Conservation (phyloP, 2,888 invertebrate species). For the Falcaria lacertinaria region DNA sequence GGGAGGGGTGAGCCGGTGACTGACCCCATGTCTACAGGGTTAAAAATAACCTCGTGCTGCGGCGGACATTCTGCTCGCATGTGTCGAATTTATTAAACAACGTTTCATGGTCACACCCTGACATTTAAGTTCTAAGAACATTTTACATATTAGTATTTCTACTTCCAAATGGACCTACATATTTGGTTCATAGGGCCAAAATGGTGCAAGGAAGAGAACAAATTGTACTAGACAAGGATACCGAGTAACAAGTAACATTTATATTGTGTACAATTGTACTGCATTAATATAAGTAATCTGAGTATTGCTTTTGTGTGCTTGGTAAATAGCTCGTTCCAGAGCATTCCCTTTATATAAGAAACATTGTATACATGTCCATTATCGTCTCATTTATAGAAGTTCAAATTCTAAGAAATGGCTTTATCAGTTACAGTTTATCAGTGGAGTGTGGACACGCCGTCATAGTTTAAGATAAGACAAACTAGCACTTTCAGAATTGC, state of each 20-base stretch:
- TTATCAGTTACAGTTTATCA: conserved; percentile 56
- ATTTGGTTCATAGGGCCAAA: too few species aligned
- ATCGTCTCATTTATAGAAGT: conserved; percentile 37
- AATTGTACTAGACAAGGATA: too few species aligned
- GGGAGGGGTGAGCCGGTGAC: conserved; percentile 72
- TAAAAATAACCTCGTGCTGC: conserved; percentile 74
- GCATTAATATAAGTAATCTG: too few species aligned
- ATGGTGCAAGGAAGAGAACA: too few species aligned
- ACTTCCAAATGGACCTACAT: too few species aligned
- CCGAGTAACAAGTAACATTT: too few species aligned
- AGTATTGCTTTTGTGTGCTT: conserved; percentile 11
- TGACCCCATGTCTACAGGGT: conserved; percentile 75
- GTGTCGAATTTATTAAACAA: conserved; percentile 77
- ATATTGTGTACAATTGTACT: too few species aligned
- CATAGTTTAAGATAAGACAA: background rate
- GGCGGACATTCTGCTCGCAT: conserved; percentile 76
- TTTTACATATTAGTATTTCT: too few species aligned
- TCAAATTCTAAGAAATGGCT: conserved; percentile 39
- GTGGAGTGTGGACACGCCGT: background rate
- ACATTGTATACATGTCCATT: conserved; percentile 21
- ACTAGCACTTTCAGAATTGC: background rate
- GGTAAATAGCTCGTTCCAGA: conserved; percentile 3
- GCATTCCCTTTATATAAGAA: too few species aligned
- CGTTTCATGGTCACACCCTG: conserved; percentile 77
- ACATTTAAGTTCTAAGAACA: conserved; percentile 65